Evolutionary conservation across 2,113 vertebrate species (phyloP).

Genomic region (Callorhinus ursinus): DNA sequence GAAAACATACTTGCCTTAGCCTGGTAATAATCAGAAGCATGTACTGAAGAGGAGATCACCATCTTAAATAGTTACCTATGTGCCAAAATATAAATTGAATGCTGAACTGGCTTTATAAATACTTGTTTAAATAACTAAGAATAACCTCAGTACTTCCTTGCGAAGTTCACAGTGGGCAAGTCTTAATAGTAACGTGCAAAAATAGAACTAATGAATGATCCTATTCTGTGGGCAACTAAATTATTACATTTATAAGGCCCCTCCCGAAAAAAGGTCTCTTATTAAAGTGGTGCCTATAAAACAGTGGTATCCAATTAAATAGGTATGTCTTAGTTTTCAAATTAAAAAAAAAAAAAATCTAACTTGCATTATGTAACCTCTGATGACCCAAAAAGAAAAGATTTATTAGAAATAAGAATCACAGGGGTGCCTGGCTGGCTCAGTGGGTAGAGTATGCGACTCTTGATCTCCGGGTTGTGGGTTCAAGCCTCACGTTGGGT

Average conservation of each 20-base stretch:
- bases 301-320: neutral
- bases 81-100: conserved; percentile 71
- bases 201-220: neutral
- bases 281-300: neutral
- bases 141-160: neutral
- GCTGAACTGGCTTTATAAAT: conserved; percentile 31
- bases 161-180: neutral
- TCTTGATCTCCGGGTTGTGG: neutral
- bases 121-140: conserved; percentile 7
- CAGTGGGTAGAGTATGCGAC: neutral
- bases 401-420: conserved; percentile 2
- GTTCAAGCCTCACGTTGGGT: neutral
- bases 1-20: conserved; percentile 66
- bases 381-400: conserved; percentile 16
- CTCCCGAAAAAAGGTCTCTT: neutral
- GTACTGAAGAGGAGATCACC: conserved; percentile 41
- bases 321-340: neutral
- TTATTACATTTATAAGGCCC: neutral
- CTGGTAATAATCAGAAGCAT: conserved; percentile 61
- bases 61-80: conserved; percentile 61
- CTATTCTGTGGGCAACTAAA: neutral
- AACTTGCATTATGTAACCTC: neutral
- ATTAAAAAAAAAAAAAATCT: neutral
- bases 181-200: neutral
- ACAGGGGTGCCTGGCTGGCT: neutral